These are phyloP conservation scores for Cyprinodon tularosa DNA, from an alignment of 2,113 vertebrate genomes.

Conservation along the genomic window DNA sequence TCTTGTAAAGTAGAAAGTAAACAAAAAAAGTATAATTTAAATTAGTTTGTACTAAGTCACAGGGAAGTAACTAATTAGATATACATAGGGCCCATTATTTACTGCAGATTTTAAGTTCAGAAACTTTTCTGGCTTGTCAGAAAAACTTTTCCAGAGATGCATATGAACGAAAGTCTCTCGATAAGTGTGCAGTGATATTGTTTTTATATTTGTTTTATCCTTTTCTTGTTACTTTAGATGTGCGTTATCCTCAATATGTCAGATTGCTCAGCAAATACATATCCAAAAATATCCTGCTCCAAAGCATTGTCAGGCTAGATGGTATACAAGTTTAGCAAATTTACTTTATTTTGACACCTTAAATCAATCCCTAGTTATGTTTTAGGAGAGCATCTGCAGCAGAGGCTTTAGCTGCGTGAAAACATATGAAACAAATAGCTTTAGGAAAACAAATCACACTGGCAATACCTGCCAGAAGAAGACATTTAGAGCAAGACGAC, in stretches of 20 bases:
- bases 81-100: neutral
- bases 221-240: neutral
- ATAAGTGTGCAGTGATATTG: neutral
- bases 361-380: neutral
- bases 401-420: neutral
- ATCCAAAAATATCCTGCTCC: neutral
- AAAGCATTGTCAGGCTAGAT: neutral
- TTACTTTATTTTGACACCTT: neutral
- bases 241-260: conserved; percentile 7
- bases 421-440: too few relatives aligned
- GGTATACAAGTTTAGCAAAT: neutral
- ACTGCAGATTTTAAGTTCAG: too few relatives aligned
- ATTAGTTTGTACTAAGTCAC: neutral
- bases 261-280: neutral
- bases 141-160: neutral
- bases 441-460: neutral
- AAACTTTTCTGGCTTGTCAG: neutral
- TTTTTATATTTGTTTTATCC: neutral
- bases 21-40: neutral
- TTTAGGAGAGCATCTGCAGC: neutral
- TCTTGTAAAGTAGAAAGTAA: too few relatives aligned
- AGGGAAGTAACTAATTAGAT: neutral
- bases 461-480: neutral
- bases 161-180: neutral
- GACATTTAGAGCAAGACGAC: neutral